These are phyloP conservation scores for Laticauda laticaudata DNA, from an alignment of 2,113 vertebrate genomes.

Conservation along the genomic window DNA sequence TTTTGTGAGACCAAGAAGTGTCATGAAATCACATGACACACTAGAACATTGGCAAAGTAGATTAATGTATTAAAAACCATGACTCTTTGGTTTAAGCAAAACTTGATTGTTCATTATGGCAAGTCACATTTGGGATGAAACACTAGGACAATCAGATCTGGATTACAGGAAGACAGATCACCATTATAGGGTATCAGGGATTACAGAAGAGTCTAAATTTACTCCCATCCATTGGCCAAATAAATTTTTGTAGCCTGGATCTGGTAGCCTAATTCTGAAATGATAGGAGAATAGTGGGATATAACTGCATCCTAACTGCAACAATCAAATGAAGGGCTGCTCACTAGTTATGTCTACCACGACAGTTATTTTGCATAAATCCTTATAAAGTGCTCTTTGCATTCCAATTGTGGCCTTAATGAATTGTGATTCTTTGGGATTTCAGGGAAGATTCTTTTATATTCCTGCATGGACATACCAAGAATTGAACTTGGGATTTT, in stretches of 20 bases:
- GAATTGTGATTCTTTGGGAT: background rate
- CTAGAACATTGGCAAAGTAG: background rate
- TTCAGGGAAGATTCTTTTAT: background rate
- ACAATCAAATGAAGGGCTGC: background rate
- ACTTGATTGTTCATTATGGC: background rate
- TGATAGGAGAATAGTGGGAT: background rate
- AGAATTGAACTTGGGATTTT: background rate
- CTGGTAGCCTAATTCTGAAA: background rate
- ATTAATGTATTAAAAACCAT: background rate
- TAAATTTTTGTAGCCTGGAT: background rate
- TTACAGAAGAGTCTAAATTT: background rate
- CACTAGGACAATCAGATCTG: background rate
- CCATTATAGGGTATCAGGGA: background rate
- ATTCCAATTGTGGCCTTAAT: background rate
- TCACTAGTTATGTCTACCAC: background rate
- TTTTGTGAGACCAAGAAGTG: background rate
- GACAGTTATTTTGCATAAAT: background rate
- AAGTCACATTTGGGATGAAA: background rate
- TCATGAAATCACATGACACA: background rate
- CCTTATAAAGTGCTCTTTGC: background rate
- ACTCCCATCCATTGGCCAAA: background rate
- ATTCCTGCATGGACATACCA: background rate
- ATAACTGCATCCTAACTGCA: background rate
- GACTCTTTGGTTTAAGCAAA: background rate
- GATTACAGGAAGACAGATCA: background rate